phyloP scores from a whole-genome alignment of 2,113 vertebrate genomes.

The Mustelus asterias region DNA sequence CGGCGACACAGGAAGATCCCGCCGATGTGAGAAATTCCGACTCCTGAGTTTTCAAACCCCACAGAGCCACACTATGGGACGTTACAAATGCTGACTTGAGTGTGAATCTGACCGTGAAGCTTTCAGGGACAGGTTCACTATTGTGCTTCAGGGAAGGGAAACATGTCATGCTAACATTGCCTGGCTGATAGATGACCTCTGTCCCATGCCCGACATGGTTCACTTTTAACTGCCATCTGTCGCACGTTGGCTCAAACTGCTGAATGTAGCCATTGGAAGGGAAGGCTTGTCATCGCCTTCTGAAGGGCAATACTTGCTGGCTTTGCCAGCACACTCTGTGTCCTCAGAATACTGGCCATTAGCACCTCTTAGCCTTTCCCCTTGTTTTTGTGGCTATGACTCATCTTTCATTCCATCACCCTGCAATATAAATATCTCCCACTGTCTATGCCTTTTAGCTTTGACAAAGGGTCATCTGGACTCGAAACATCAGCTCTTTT shows the following conservation, averaged over 20 bases:
- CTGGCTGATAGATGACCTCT: neutral
- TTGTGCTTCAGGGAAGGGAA: neutral
- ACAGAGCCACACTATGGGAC: neutral
- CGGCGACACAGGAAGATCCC: too few species aligned
- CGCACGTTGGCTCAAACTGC: neutral
- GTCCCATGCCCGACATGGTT: neutral
- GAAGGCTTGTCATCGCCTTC: neutral
- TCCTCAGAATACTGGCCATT: neutral
- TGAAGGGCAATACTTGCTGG: neutral
- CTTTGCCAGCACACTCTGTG: neutral
- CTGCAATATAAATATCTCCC: too few species aligned
- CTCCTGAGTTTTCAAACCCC: neutral
- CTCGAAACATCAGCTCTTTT: too few species aligned
- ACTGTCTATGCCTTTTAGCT: too few species aligned
- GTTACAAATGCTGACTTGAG: too few species aligned
- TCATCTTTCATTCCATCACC: too few species aligned
- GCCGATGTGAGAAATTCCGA: too few species aligned
- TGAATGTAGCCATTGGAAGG: neutral
- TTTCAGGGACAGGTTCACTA: neutral
- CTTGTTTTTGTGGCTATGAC: too few species aligned
- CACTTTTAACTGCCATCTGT: neutral
- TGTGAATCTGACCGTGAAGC: neutral
- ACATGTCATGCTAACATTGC: neutral
- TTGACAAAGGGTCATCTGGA: too few species aligned
- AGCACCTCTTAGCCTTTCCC: too few species aligned